Conservation (phyloP, 2,888 invertebrate species). For the Chromoteleia sp. region DNA sequence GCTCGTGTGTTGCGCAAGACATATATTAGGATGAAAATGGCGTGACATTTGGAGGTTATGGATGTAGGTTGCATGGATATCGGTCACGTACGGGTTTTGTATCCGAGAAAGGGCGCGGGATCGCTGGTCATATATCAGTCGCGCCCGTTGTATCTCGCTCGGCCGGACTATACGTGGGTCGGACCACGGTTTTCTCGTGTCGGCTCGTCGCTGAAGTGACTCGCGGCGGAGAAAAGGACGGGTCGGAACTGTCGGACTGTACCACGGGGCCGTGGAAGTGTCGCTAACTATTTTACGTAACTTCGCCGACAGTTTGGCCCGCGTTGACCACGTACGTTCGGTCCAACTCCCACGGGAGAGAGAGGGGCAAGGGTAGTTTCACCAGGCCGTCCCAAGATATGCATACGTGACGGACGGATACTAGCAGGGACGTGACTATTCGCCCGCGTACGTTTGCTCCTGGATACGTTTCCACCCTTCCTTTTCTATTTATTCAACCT, state of each 20-base stretch:
- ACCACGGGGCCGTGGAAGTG: conserved; percentile 78
- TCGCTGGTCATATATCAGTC: conserved; percentile 81
- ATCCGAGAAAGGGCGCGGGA: conserved; percentile 78
- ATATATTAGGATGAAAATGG: conserved; percentile 41
- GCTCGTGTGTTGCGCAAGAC: conserved; percentile 19
- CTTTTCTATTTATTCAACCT: conserved; percentile 67
- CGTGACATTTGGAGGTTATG: conserved; percentile 65
- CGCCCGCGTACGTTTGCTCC: conserved; percentile 66
- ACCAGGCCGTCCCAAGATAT: conserved; percentile 83
- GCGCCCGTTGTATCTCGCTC: conserved; percentile 28
- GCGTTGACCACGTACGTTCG: conserved; percentile 85
- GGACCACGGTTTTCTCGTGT: conserved; percentile 61
- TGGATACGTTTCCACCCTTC: conserved; percentile 64
- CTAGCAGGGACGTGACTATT: conserved; percentile 76
- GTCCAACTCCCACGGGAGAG: conserved; percentile 80
- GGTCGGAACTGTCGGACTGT: conserved; percentile 72
- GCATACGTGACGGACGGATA: conserved; percentile 84
- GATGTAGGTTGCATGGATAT: conserved; percentile 75
- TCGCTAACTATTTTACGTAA: conserved; percentile 85
- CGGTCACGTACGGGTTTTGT: conserved; percentile 82
- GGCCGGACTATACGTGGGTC: conserved; percentile 65
- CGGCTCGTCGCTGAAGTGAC: conserved; percentile 51
- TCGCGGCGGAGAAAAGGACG: conserved; percentile 64
- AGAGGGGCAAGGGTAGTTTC: conserved; percentile 76
- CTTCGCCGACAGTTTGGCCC: conserved; percentile 84